Evolutionary conservation across 2,113 vertebrate genomes (phyloP).

Genomic region (Pagrus major): DNA sequence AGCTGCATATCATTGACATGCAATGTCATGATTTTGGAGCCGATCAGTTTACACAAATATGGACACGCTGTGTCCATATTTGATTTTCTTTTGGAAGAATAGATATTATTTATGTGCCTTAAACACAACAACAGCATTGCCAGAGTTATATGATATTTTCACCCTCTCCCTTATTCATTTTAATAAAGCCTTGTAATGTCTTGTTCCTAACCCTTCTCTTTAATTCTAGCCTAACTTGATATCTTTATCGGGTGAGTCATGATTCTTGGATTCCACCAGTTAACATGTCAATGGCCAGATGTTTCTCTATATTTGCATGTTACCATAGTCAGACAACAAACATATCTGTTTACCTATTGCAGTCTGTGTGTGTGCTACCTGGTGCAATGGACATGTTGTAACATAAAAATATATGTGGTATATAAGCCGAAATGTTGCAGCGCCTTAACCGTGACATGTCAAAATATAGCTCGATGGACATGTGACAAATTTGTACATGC

Average conservation of each 20-base stretch:
- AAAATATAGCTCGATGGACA: not conserved
- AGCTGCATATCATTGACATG: constrained; percentile 3
- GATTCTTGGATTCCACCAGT: constrained; percentile 18
- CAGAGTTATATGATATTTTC: constrained; percentile 25
- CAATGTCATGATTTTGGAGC: not conserved
- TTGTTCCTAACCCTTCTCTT: not conserved
- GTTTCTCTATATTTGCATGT: constrained; percentile 30
- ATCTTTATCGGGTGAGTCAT: constrained; percentile 33
- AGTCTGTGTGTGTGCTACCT: not conserved
- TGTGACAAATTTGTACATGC: not conserved
- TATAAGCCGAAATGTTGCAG: no score
- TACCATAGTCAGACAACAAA: constrained; percentile 24
- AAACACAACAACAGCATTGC: constrained; percentile 8
- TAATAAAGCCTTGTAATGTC: not conserved
- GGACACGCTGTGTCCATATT: constrained; percentile 16
- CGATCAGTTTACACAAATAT: constrained; percentile 18
- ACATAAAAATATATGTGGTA: not conserved
- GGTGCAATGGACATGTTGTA: constrained; percentile 1
- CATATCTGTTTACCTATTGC: constrained; percentile 23
- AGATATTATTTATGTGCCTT: constrained; percentile 3
- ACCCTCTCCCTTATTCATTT: not conserved
- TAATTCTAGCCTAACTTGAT: constrained; percentile 10
- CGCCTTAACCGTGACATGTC: not conserved
- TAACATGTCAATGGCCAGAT: constrained; percentile 14
- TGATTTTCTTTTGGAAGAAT: constrained; percentile 34